Conservation (phyloP, 2,888 invertebrate species). For the Ashinkailepas kermadecensis region DNA sequence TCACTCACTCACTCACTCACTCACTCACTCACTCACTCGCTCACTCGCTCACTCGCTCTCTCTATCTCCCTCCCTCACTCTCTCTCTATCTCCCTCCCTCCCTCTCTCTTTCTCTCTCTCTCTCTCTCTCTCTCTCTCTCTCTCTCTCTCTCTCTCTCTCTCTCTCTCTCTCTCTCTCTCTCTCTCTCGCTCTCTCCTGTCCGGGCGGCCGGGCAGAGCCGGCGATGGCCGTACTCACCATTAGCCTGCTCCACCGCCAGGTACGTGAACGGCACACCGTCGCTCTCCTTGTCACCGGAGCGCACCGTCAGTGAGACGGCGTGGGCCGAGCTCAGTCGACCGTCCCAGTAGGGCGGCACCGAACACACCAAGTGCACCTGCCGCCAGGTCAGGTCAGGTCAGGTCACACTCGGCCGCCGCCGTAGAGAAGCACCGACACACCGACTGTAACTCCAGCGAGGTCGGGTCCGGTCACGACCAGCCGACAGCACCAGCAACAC, state of each 20-base stretch:
- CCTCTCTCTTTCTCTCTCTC: too few relatives aligned
- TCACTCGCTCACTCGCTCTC: too few relatives aligned
- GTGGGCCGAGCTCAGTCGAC: background rate
- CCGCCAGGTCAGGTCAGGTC: too few relatives aligned
- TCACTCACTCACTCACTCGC: background rate
- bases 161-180: too few relatives aligned
- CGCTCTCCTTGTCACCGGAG: background rate
- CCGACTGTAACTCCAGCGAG: too few relatives aligned
- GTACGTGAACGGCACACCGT: background rate
- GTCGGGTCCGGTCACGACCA: too few relatives aligned
- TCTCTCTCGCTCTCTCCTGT: background rate
- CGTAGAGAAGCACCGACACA: too few relatives aligned
- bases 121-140: too few relatives aligned
- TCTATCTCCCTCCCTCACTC: too few relatives aligned
- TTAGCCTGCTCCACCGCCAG: background rate
- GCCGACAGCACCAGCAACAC: too few relatives aligned
- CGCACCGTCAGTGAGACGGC: background rate
- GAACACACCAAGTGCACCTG: constrained; percentile 5
- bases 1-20: background rate
- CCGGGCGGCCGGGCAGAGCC: background rate
- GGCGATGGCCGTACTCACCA: background rate
- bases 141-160: too few relatives aligned
- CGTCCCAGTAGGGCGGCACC: constrained; percentile 9
- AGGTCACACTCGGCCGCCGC: too few relatives aligned
- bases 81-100: background rate